These are phyloP conservation scores for Xenops minutus DNA, from an alignment of 2,797 vertebrate species.

Conservation along the genomic window DNA sequence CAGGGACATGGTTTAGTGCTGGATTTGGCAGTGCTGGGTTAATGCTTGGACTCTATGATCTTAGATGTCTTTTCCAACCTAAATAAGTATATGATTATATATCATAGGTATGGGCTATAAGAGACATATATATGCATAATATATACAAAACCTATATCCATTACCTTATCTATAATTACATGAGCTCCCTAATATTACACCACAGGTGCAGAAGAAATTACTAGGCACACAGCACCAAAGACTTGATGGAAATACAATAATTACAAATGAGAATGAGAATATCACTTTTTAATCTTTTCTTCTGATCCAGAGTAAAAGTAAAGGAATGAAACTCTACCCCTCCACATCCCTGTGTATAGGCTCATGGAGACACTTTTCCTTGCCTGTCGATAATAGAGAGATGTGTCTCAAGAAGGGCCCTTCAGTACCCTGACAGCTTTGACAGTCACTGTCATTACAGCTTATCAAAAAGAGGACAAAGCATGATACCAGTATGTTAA, in stretches of 20 bases:
- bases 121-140: neutral
- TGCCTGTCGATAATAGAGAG: slow-evolving; percentile 23
- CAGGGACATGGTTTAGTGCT: neutral
- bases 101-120: neutral
- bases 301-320: slow-evolving; percentile 1
- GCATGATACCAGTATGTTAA: slow-evolving; percentile 17
- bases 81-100: neutral
- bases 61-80: neutral
- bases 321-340: neutral
- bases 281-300: neutral
- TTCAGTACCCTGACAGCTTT: slow-evolving; percentile 51
- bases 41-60: neutral
- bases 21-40: neutral
- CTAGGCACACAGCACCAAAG: neutral
- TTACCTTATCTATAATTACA: neutral
- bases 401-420: neutral
- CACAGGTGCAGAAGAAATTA: neutral
- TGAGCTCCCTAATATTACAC: neutral
- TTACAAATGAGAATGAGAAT: neutral
- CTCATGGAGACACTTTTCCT: neutral
- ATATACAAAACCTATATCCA: neutral
- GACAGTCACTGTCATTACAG: slow-evolving; percentile 53
- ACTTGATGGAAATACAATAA: neutral
- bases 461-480: slow-evolving; percentile 53
- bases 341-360: neutral